Conservation (phyloP, 1,140 invertebrate species). For the Helicoverpa armigera region DNA sequence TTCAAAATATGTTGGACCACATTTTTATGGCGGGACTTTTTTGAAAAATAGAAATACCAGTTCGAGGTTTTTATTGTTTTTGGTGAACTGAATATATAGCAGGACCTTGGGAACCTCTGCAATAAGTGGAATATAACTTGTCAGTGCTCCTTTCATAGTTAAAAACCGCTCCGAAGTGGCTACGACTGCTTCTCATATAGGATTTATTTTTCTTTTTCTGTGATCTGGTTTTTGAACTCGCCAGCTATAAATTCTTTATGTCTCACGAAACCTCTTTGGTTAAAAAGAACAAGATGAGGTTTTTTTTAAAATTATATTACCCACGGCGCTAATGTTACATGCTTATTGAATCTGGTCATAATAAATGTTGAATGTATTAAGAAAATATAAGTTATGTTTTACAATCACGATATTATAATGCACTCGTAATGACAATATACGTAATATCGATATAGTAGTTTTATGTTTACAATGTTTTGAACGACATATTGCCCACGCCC, state of each 20-base stretch:
- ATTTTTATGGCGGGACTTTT: too few species aligned
- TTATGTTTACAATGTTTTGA: neutral
- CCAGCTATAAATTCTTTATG: neutral
- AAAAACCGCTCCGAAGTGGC: neutral
- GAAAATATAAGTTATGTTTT: neutral
- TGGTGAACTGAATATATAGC: too few species aligned
- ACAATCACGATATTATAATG: neutral
- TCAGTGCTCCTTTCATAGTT: neutral
- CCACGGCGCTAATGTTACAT: too few species aligned
- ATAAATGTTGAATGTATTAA: constrained; percentile 9
- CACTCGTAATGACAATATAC: neutral
- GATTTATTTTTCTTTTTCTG: neutral
- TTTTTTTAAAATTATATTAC: neutral
- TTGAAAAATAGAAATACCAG: too few species aligned
- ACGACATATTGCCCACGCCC: neutral
- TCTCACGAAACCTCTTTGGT: neutral
- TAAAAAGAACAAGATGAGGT: neutral
- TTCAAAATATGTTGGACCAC: too few species aligned
- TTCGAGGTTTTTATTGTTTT: too few species aligned
- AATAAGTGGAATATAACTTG: neutral
- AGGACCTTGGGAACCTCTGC: neutral
- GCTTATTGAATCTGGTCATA: too few species aligned
- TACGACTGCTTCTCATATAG: neutral
- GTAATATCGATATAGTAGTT: too few species aligned
- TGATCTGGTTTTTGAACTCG: constrained; percentile 13